These are phyloP conservation scores for Callitettix versicolor DNA, from an alignment of 1,140 invertebrate genomes.

Conservation along the genomic window DNA sequence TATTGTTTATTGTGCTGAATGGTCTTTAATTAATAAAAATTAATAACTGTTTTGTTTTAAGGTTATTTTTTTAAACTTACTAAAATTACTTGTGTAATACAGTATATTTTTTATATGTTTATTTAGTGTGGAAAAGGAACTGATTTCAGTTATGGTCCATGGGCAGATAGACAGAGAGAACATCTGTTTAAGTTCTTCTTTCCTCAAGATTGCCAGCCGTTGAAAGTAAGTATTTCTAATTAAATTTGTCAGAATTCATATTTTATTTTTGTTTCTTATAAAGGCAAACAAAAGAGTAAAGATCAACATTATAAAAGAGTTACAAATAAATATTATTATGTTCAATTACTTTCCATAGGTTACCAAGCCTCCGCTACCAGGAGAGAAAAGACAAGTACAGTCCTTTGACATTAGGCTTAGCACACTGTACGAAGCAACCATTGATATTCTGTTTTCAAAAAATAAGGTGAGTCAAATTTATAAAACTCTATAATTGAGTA, in stretches of 20 bases:
- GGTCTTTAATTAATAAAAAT: too few relatives aligned
- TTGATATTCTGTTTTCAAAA: slow-evolving; percentile 93
- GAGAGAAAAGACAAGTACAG: slow-evolving; percentile 77
- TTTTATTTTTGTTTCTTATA: neutral
- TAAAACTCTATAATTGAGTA: too few relatives aligned
- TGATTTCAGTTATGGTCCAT: slow-evolving; percentile 95
- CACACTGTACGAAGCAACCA: slow-evolving; percentile 81
- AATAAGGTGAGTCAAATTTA: slow-evolving; percentile 65
- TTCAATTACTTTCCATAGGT: slow-evolving; percentile 34
- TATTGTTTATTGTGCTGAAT: too few relatives aligned
- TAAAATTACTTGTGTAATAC: too few relatives aligned
- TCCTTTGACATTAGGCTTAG: slow-evolving; percentile 87
- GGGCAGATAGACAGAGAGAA: slow-evolving; percentile 93
- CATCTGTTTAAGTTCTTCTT: slow-evolving; percentile 94
- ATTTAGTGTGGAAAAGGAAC: slow-evolving; percentile 87
- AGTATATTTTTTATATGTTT: slow-evolving; percentile 16
- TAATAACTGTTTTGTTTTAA: too few relatives aligned
- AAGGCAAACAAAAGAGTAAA: neutral
- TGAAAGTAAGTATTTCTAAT: slow-evolving; percentile 26
- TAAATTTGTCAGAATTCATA: neutral
- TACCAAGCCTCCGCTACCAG: slow-evolving; percentile 67
- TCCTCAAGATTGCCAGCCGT: slow-evolving; percentile 56
- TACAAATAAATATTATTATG: slow-evolving; percentile 7
- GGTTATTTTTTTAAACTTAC: too few relatives aligned
- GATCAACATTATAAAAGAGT: neutral